Percentiles rank a stretch among this genome's conserved stretches.
Conservation (phyloP, 2,888 invertebrate genomes). For the Stramonita haemastoma region DNA sequence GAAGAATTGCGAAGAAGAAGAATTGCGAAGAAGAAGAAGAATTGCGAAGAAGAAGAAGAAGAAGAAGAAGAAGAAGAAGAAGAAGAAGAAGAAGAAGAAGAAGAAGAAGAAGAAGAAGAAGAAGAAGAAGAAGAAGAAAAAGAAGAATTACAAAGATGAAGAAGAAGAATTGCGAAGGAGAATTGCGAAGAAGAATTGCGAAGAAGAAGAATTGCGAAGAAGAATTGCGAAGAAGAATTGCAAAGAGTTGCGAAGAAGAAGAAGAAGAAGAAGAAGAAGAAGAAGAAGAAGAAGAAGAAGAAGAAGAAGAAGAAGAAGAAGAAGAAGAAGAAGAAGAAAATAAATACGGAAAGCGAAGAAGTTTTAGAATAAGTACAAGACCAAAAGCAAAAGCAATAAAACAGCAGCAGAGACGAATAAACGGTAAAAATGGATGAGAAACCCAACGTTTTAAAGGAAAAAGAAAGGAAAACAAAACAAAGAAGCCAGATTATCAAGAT, state of each 20-base stretch:
- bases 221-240: not conserved
- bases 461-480: no score
- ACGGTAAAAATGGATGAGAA: not conserved
- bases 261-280: not conserved
- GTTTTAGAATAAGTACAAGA: not conserved
- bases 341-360: no score
- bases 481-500: no score
- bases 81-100: not conserved
- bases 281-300: not conserved
- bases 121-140: not conserved
- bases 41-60: not conserved
- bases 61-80: not conserved
- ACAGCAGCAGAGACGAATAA: not conserved
- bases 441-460: no score
- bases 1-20: not conserved
- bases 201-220: not conserved
- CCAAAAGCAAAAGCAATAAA: not conserved
- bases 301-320: not conserved
- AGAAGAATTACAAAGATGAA: no score
- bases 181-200: not conserved
- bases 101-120: not conserved
- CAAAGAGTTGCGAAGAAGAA: not conserved
- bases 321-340: not conserved
- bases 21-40: not conserved
- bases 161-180: not conserved